These are phyloP conservation scores for Thryonomys swinderianus DNA, from an alignment of 2,113 vertebrate species.

Conservation along the genomic window DNA sequence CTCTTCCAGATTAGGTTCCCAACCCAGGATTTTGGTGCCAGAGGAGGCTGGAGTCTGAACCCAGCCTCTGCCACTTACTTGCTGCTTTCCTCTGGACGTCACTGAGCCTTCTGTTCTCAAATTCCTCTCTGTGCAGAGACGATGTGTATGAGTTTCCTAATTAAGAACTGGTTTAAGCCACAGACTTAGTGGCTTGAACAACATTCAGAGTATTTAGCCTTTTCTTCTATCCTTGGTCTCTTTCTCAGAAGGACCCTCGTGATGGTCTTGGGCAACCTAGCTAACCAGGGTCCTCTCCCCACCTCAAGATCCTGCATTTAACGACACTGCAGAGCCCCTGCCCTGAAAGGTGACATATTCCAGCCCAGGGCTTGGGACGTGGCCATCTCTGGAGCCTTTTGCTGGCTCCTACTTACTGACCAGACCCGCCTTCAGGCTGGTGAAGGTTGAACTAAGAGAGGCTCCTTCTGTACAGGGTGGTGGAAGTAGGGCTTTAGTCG, in stretches of 20 bases:
- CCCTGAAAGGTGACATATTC: neutral
- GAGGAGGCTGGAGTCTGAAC: neutral
- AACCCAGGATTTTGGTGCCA: neutral
- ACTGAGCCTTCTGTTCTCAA: too few species aligned
- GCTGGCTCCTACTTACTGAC: neutral
- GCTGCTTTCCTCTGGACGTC: neutral
- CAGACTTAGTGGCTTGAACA: neutral
- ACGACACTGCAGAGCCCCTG: neutral
- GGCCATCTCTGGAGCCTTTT: rapidly evolving
- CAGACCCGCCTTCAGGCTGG: neutral
- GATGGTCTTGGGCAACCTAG: too few species aligned
- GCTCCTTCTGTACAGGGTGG: too few species aligned
- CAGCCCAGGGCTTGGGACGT: neutral
- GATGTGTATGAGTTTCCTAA: rapidly evolving
- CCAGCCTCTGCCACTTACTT: neutral
- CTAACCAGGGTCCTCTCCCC: too few species aligned
- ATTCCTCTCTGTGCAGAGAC: neutral
- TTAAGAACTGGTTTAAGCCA: neutral
- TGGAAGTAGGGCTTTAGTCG: neutral
- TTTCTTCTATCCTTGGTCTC: neutral
- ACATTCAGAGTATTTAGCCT: neutral
- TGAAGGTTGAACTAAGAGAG: neutral
- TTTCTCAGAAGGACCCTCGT: neutral
- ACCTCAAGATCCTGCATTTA: neutral
- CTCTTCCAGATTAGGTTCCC: neutral